phyloP scores from a whole-genome alignment of 2,888 invertebrate species.

The Notodonta ziczac region DNA sequence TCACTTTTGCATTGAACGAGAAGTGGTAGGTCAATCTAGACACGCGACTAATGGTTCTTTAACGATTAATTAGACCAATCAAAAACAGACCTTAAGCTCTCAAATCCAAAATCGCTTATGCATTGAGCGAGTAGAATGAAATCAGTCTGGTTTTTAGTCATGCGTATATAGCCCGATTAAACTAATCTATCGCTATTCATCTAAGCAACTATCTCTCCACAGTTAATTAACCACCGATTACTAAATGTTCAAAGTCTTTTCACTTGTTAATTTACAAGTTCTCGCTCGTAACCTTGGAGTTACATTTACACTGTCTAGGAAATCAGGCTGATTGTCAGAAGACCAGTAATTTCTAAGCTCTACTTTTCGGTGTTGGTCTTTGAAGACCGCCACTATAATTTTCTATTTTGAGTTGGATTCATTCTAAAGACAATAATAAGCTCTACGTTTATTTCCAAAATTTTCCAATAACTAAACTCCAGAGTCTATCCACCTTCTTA shows the following conservation, averaged over 20 bases:
- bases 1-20: too few species aligned
- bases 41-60: too few species aligned
- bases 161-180: not conserved
- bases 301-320: not conserved
- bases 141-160: not conserved
- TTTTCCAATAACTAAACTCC: too few species aligned
- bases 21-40: too few species aligned
- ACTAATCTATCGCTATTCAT: not conserved
- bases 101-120: not conserved
- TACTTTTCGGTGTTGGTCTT: not conserved
- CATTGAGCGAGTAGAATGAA: not conserved
- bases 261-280: slow-evolving; percentile 1
- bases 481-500: too few species aligned
- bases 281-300: not conserved
- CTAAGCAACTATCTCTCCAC: not conserved
- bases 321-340: not conserved
- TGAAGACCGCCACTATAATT: too few species aligned
- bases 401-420: too few species aligned
- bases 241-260: slow-evolving; percentile 1
- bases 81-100: not conserved
- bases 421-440: too few species aligned
- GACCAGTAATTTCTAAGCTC: not conserved
- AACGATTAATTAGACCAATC: too few species aligned
- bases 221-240: not conserved
- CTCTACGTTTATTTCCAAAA: too few species aligned